Conservation (phyloP, 2,113 vertebrate species). For the Cinclus cinclus region DNA sequence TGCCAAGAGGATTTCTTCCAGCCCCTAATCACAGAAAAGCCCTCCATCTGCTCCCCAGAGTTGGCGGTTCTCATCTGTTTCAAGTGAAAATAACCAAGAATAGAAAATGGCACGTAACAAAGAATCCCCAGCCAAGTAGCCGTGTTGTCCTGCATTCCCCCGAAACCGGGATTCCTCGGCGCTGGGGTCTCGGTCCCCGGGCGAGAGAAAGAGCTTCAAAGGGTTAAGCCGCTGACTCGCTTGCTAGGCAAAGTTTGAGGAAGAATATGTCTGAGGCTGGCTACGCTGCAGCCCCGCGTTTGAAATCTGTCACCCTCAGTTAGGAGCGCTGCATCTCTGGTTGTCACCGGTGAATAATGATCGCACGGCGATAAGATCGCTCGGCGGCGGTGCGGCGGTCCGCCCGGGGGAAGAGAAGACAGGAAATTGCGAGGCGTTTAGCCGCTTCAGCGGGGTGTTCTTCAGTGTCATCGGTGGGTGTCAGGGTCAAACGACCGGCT, state of each 20-base stretch:
- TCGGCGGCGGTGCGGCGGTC: background rate
- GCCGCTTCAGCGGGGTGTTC: background rate
- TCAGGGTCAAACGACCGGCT: constrained; percentile 4
- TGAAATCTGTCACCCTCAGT: constrained; percentile 62
- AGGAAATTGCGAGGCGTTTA: constrained; percentile 30
- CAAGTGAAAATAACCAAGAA: background rate
- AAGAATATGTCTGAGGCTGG: background rate
- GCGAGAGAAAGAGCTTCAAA: background rate
- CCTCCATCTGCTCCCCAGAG: background rate
- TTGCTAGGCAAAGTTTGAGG: constrained; percentile 44
- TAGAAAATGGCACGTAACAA: background rate
- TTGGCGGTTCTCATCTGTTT: background rate
- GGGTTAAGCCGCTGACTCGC: constrained; percentile 72
- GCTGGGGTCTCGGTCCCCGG: background rate
- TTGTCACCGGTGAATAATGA: constrained; percentile 42
- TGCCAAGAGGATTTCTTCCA: background rate
- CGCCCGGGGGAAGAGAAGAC: background rate
- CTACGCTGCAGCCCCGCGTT: constrained; percentile 32
- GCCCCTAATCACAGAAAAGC: background rate
- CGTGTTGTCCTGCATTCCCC: background rate
- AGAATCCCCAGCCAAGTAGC: background rate
- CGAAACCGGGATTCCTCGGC: background rate
- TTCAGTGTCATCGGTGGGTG: constrained; percentile 15
- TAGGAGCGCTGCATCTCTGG: constrained; percentile 7
- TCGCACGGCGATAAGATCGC: constrained; percentile 45